Evolutionary conservation across 2,113 vertebrate genomes (phyloP), one percentile per base, ranked within the genome.

Genomic region (Psophia crepitans): DNA sequence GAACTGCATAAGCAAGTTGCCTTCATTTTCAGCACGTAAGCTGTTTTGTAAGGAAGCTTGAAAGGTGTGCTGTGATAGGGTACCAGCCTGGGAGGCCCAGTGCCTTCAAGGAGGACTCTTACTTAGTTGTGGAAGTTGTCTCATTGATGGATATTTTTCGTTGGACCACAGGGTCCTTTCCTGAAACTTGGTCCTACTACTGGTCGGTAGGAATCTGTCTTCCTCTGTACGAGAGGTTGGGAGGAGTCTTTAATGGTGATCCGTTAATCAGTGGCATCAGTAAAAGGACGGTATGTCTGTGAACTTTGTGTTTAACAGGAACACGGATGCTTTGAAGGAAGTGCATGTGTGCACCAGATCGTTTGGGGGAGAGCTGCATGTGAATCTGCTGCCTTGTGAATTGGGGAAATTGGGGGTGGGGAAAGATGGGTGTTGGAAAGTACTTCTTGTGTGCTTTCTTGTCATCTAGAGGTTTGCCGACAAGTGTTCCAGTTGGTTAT

Each of bases 391-490:
- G 83, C 89, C 83, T 92, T 93, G 70, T 96, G 90, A 91, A 57
- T 5, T 83, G 75, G 58, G 44, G 90, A 92, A 81, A n/a, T n/a
- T n/a, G 89, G 76, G 91, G 80, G 95, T 95, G 86, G 86, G 89
- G 83, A 79, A 90, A 60, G 92, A 92, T 58, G 64, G 66, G n/a
- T 96, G 84, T 96, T 94, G 95, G 93, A 85, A 75, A 76, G 90
- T 85, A 60, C 80, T 84, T 89, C 49, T 90, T 83, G 48, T 49
- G 79, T 86, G 95, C 94, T 94, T 93, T 68, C 97, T 91, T 90
- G 94, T 96, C 95, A 83, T 83, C 86, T 86, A 92, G 93, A 90
- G 79, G 81, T 77, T 93, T 97, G 68, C 87, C 87, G 77, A 97
- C 94, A 95, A 94, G 70, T 93, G 88, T 90, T 96, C 76, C 89